Evolutionary conservation across 2,113 vertebrate species (phyloP).

Genomic region (Rhabdornis inornatus): DNA sequence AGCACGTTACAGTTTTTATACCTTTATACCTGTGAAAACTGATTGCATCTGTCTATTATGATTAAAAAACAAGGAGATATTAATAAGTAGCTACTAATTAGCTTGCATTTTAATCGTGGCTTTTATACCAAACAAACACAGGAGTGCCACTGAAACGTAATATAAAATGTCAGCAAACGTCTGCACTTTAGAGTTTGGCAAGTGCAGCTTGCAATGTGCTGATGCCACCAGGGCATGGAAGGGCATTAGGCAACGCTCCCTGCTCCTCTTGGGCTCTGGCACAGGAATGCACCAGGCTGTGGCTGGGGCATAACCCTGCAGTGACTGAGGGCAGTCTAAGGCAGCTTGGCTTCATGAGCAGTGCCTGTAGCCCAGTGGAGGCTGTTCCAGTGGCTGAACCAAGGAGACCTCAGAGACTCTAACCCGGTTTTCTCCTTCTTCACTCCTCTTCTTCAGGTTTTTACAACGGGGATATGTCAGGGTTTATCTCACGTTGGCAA

Average conservation of each 20-base stretch:
- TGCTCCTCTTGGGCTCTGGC: not conserved
- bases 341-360: not conserved
- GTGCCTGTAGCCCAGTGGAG: not conserved
- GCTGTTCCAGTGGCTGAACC: not conserved
- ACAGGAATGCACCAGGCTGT: not conserved
- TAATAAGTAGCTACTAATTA: constrained; percentile 37
- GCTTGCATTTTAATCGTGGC: not conserved
- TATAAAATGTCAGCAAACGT: constrained; percentile 25
- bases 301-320: not conserved
- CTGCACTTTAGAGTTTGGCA: constrained; percentile 6
- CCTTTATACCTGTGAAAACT: constrained; percentile 12
- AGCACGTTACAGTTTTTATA: not conserved
- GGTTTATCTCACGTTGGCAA: not conserved
- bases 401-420: not conserved
- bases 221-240: not conserved
- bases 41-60: not conserved
- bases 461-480: not conserved
- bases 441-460: not conserved
- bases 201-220: not conserved
- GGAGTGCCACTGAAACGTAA: constrained; percentile 1
- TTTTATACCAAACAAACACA: constrained; percentile 12
- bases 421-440: not conserved
- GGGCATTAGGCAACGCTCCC: not conserved
- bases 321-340: not conserved
- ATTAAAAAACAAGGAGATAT: constrained; percentile 26